These are phyloP conservation scores for Lepidurus packardi DNA, from an alignment of 1,140 invertebrate species.

Conservation along the genomic window DNA sequence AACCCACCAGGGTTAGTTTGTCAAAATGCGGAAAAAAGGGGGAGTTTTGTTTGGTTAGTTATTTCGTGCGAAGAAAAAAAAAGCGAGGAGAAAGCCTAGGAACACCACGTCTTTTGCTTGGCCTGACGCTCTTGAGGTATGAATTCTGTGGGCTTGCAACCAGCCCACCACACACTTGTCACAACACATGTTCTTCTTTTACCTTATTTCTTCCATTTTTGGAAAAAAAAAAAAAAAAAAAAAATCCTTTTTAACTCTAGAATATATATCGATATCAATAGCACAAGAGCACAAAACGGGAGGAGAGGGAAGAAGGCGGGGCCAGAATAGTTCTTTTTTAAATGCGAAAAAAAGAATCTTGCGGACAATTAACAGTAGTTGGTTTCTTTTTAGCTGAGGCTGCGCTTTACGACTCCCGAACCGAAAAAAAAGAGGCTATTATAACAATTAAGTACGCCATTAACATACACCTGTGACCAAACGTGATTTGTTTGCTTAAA, in stretches of 20 bases:
- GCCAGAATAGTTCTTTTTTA: neutral
- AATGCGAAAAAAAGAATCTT: neutral
- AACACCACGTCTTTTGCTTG: slow-evolving; percentile 18
- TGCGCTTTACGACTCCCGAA: slow-evolving; percentile 12
- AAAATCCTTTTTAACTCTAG: neutral
- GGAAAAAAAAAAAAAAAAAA: neutral
- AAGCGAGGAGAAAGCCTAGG: slow-evolving; percentile 11
- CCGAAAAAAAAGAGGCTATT: slow-evolving; percentile 5
- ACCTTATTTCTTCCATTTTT: neutral
- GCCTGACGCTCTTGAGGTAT: slow-evolving; percentile 14
- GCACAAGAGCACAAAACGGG: neutral
- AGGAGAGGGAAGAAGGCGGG: neutral
- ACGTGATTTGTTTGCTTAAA: neutral
- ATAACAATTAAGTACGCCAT: slow-evolving; percentile 22
- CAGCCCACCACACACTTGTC: neutral
- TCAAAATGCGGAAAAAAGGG: neutral
- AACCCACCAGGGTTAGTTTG: too few relatives aligned
- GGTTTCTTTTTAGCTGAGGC: neutral
- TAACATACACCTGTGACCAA: slow-evolving; percentile 19
- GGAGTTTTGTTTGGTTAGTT: neutral
- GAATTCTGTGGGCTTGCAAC: slow-evolving; percentile 14
- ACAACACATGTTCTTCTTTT: neutral
- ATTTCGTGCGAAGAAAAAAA: neutral
- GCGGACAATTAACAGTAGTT: neutral
- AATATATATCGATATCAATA: slow-evolving; percentile 20